Evolutionary conservation across 2,888 invertebrate genomes (phyloP).

Genomic region (Psylliodes chrysocephalus): DNA sequence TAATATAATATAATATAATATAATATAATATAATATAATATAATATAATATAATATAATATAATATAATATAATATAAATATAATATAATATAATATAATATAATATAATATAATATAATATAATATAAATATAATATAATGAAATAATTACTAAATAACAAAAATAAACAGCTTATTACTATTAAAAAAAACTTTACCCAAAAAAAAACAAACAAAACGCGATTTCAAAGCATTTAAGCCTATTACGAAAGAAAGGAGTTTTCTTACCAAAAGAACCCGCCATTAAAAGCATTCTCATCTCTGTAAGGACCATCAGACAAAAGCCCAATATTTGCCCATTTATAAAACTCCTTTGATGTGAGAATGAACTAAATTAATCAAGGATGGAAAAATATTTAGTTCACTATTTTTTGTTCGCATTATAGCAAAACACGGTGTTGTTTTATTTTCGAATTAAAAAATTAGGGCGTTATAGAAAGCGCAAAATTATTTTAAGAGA

Average conservation of each 20-base stretch:
- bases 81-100: no score
- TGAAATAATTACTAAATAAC: no score
- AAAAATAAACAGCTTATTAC: no score
- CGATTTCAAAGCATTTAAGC: neutral
- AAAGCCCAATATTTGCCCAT: conserved; percentile 3
- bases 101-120: no score
- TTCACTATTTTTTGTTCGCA: neutral
- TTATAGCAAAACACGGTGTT: neutral
- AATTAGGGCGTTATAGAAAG: no score
- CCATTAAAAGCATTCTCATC: neutral
- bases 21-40: no score
- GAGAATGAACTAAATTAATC: neutral
- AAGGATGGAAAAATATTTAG: neutral
- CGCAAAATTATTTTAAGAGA: no score
- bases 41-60: no score
- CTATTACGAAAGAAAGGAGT: neutral
- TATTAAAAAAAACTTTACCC: neutral
- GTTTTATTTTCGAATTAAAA: no score
- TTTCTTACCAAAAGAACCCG: neutral
- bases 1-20: no score
- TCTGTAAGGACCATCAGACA: neutral
- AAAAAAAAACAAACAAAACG: neutral
- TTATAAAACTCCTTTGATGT: neutral
- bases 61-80: no score
- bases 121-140: no score